Conservation (phyloP, 2,888 invertebrate genomes). For the Drosophila neotestacea region DNA sequence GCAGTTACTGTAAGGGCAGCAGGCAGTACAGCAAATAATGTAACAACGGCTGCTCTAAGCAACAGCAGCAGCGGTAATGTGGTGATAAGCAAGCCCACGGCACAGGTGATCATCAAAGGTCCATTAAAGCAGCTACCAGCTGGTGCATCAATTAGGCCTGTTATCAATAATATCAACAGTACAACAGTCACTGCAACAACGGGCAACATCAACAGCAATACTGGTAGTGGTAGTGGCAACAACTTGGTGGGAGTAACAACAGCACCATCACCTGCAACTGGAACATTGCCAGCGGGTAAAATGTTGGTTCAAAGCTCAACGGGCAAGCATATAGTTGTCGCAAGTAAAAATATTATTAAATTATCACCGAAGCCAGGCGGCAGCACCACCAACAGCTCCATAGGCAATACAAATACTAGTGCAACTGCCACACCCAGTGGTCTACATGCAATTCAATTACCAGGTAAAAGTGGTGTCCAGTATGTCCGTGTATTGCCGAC, state of each 20-base stretch:
- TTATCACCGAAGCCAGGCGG: constrained; percentile 73
- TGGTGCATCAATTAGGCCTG: constrained; percentile 32
- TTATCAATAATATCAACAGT: constrained; percentile 27
- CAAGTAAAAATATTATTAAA: constrained; percentile 82
- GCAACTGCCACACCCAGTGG: constrained; percentile 39
- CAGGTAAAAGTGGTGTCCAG: constrained; percentile 86
- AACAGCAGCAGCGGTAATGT: constrained; percentile 28
- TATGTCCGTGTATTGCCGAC: constrained; percentile 88
- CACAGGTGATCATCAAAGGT: constrained; percentile 62
- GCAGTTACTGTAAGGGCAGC: constrained; percentile 17
- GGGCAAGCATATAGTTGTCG: constrained; percentile 82
- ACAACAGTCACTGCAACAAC: constrained; percentile 4
- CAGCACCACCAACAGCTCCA: constrained; percentile 6
- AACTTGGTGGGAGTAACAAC: constrained; percentile 7
- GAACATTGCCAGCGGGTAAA: constrained; percentile 56
- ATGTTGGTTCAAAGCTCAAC: constrained; percentile 75
- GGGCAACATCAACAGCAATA: constrained; percentile 6
- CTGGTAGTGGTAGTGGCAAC: constrained; percentile 5
- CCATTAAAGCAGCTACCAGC: constrained; percentile 45
- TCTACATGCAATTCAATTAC: constrained; percentile 82
- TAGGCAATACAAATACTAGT: background rate
- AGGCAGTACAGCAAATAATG: background rate
- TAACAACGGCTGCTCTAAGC: constrained; percentile 15
- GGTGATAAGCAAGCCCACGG: constrained; percentile 43
- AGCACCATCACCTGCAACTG: constrained; percentile 14